Percentiles rank a stretch among this genome's conserved stretches.
Conservation (phyloP, 2,113 vertebrate species). For the Leptobrachium ailaonicum region DNA sequence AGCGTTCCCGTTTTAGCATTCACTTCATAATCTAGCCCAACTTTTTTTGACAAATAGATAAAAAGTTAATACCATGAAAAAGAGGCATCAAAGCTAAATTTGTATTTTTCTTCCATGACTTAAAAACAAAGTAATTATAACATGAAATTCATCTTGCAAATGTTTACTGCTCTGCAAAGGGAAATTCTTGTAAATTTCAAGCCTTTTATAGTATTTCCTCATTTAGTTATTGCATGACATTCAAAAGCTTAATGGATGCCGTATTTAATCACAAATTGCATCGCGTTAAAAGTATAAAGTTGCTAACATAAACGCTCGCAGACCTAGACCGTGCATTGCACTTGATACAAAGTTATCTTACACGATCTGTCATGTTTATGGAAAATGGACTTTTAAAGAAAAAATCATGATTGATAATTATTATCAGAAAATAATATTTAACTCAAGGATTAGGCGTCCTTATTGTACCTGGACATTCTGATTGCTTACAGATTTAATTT, state of each 20-base stretch:
- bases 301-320: slow-evolving; percentile 60
- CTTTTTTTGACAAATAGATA: no score
- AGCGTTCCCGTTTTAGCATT: no score
- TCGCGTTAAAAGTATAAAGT: slow-evolving; percentile 57
- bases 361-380: slow-evolving; percentile 55
- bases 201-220: background rate
- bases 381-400: slow-evolving; percentile 52
- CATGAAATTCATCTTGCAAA: no score
- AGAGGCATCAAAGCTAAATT: no score
- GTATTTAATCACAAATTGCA: slow-evolving; percentile 49
- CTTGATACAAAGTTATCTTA: slow-evolving; percentile 54
- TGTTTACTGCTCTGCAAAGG: no score
- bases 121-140: no score
- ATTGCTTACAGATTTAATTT: slow-evolving; percentile 68
- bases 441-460: slow-evolving; percentile 63
- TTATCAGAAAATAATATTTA: slow-evolving; percentile 69
- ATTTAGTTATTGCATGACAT: slow-evolving; percentile 15
- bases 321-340: slow-evolving; percentile 57
- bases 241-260: slow-evolving; percentile 52
- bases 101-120: no score
- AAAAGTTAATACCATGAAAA: no score
- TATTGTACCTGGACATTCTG: slow-evolving; percentile 59
- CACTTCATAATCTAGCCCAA: no score
- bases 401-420: slow-evolving; percentile 62
- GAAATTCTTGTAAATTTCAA: background rate